phyloP scores from a whole-genome alignment of 2,888 invertebrate genomes.

The Drosophila histrio region DNA sequence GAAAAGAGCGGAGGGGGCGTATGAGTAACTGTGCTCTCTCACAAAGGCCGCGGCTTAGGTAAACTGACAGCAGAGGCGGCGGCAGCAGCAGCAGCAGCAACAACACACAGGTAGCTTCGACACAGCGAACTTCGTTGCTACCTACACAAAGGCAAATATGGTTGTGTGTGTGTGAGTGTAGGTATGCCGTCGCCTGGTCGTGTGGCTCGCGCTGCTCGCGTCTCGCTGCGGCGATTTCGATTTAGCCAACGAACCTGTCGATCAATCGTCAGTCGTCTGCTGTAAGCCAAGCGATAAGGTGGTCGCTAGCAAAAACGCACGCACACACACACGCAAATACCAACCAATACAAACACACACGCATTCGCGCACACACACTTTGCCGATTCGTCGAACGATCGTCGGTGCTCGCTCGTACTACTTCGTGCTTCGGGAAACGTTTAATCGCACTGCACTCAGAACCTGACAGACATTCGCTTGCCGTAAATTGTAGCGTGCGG shows the following conservation, averaged over 20 bases:
- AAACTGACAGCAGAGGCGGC: constrained; percentile 39
- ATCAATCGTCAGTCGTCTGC: constrained; percentile 82
- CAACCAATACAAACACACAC: constrained; percentile 1
- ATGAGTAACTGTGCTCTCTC: constrained; percentile 65
- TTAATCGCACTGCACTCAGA: constrained; percentile 81
- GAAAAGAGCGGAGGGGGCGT: constrained; percentile 49
- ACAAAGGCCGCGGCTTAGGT: constrained; percentile 56
- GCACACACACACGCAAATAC: not conserved
- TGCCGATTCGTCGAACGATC: constrained; percentile 46
- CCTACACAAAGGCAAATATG: constrained; percentile 28
- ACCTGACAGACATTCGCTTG: constrained; percentile 82
- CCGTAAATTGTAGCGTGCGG: constrained; percentile 79
- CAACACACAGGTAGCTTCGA: constrained; percentile 44
- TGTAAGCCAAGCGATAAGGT: constrained; percentile 80
- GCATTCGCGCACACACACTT: constrained; percentile 20
- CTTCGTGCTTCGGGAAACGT: constrained; percentile 64
- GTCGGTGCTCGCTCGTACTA: constrained; percentile 34
- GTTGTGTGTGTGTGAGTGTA: constrained; percentile 41
- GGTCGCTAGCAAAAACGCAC: constrained; percentile 43
- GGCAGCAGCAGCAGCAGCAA: constrained; percentile 3
- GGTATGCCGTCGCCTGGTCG: constrained; percentile 65
- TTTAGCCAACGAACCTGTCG: constrained; percentile 82
- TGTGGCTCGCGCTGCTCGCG: constrained; percentile 72
- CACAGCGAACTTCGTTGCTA: constrained; percentile 47
- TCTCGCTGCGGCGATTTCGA: constrained; percentile 80